Evolutionary conservation across 2,797 vertebrate genomes (phyloP).

Genomic region (Crocidura indochinensis): DNA sequence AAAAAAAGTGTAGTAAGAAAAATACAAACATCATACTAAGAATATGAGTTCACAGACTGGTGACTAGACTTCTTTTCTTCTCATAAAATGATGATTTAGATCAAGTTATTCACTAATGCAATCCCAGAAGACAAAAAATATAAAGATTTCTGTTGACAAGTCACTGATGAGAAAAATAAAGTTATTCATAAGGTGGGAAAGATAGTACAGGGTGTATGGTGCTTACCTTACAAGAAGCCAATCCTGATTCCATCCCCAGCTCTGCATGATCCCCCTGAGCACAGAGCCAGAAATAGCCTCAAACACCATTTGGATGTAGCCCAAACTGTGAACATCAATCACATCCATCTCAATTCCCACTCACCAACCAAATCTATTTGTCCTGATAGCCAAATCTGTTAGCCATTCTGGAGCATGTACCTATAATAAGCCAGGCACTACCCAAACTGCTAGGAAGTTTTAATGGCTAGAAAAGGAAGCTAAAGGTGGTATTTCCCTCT

Average conservation of each 20-base stretch:
- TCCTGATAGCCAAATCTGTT: neutral
- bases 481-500: conserved; percentile 51
- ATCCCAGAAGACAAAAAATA: neutral
- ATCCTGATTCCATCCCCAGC: too few relatives aligned
- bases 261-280: too few relatives aligned
- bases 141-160: conserved; percentile 64
- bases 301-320: too few relatives aligned
- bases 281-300: too few relatives aligned
- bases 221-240: too few relatives aligned
- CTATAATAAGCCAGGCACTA: neutral
- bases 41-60: neutral
- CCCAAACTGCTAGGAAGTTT: conserved; percentile 57
- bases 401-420: neutral
- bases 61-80: conserved; percentile 20
- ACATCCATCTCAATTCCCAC: too few relatives aligned
- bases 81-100: neutral
- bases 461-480: neutral
- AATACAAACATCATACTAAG: conserved; percentile 4
- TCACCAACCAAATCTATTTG: conserved; percentile 41
- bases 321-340: too few relatives aligned
- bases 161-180: neutral
- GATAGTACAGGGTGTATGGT: too few relatives aligned
- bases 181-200: too few relatives aligned
- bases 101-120: neutral
- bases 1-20: conserved; percentile 19